Percentiles rank a stretch among this genome's conserved stretches.
Conservation (phyloP, 23 tunicate species). For the Styela plicata region DNA sequence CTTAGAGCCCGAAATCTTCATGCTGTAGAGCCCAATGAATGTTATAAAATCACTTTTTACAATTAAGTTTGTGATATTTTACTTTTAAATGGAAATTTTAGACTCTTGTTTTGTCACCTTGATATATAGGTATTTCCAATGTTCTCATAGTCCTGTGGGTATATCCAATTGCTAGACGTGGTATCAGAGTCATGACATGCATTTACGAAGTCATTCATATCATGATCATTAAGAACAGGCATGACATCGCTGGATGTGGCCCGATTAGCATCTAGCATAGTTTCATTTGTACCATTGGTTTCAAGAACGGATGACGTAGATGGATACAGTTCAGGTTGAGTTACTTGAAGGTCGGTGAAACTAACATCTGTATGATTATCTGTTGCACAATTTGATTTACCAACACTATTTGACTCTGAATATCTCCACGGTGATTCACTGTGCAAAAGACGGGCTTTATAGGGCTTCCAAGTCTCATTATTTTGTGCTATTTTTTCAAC, state of each 20-base stretch:
- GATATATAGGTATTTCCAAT: too few species aligned
- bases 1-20: too few species aligned
- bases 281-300: not conserved
- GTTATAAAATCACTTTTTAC: too few species aligned
- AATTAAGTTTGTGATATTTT: too few species aligned
- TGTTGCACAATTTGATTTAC: not conserved
- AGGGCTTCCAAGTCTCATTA: not conserved
- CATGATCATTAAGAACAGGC: too few species aligned
- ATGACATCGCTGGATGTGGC: not conserved
- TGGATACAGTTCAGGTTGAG: not conserved
- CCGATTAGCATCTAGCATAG: not conserved
- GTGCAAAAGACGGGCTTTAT: not conserved
- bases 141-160: too few species aligned
- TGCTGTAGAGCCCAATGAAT: too few species aligned
- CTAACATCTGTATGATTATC: not conserved
- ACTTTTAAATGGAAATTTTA: too few species aligned
- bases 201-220: too few species aligned
- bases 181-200: too few species aligned
- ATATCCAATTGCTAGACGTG: too few species aligned
- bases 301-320: not conserved
- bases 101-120: too few species aligned
- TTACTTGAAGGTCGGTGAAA: not conserved
- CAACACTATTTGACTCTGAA: not conserved
- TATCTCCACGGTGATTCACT: not conserved
- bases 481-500: not conserved